phyloP scores from a whole-genome alignment of 2,888 invertebrate genomes.

The Tethea ocularis region DNA sequence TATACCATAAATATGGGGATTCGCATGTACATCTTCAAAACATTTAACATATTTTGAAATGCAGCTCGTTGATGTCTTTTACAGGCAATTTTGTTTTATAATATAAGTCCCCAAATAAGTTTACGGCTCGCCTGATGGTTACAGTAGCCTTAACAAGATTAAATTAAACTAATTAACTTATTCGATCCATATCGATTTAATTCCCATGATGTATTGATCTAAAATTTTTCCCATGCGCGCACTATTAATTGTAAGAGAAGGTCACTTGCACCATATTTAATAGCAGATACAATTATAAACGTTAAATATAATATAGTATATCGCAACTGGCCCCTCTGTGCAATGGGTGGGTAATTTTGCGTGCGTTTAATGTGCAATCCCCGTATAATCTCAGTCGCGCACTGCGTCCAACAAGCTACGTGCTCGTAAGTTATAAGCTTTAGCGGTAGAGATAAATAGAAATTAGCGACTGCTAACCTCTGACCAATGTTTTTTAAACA shows the following conservation, averaged over 20 bases:
- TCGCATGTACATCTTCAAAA: background rate
- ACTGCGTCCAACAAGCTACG: background rate
- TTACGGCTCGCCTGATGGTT: no score
- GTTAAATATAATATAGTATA: conserved; percentile 11
- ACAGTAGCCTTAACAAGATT: no score
- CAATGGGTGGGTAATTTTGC: conserved; percentile 1
- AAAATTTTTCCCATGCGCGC: conserved; percentile 5
- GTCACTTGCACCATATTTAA: conserved; percentile 6
- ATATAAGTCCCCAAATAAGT: no score
- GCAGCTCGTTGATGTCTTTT: background rate
- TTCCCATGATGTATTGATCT: background rate
- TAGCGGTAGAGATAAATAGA: background rate
- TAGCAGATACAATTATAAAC: conserved; percentile 2
- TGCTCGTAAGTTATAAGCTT: background rate
- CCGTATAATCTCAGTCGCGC: conserved; percentile 22
- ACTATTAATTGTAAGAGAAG: conserved; percentile 7
- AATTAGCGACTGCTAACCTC: background rate
- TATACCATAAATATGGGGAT: no score
- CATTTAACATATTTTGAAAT: background rate
- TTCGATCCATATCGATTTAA: background rate
- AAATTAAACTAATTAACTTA: background rate
- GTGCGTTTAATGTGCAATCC: background rate
- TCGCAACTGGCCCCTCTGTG: conserved; percentile 2
- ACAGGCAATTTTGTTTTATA: background rate
- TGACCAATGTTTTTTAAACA: background rate